A percentile compares a stretch with the other conserved stretches of the same genome.
Conservation (phyloP, 2,797 vertebrate genomes). For the Mus minutoides region DNA sequence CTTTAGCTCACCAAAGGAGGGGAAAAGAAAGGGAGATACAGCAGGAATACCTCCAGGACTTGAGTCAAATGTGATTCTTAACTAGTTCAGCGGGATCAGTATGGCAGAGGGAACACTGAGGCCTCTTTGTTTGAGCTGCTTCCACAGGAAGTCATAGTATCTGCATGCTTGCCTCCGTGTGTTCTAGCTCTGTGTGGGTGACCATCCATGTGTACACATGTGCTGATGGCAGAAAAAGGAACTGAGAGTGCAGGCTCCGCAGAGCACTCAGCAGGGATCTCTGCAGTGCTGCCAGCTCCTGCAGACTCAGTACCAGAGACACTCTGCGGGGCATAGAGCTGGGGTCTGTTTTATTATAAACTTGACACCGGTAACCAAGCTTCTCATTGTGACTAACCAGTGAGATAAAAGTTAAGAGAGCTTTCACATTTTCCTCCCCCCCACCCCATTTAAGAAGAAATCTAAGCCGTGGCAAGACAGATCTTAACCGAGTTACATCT, state of each 20-base stretch:
- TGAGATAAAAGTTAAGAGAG: not conserved
- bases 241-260: rapidly evolving
- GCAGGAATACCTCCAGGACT: not conserved
- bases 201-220: rapidly evolving
- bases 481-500: not conserved
- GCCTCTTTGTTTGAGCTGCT: not conserved
- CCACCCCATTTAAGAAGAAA: not conserved
- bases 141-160: rapidly evolving
- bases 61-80: not conserved
- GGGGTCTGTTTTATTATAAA: not conserved
- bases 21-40: conserved; percentile 51
- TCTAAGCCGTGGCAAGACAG: not conserved
- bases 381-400: not conserved
- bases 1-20: conserved; percentile 42
- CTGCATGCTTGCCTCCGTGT: not conserved
- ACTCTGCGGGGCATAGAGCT: not conserved
- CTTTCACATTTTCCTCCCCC: not conserved
- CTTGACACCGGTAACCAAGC: not conserved
- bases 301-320: not conserved
- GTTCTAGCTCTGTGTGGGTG: not conserved
- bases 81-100: not conserved
- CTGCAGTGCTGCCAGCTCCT: rapidly evolving
- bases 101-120: rapidly evolving
- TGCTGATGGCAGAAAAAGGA: no score
- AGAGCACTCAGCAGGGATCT: rapidly evolving